These are phyloP conservation scores for Motacilla tschutschensis DNA, from an alignment of 2,113 vertebrate genomes.

Conservation along the genomic window DNA sequence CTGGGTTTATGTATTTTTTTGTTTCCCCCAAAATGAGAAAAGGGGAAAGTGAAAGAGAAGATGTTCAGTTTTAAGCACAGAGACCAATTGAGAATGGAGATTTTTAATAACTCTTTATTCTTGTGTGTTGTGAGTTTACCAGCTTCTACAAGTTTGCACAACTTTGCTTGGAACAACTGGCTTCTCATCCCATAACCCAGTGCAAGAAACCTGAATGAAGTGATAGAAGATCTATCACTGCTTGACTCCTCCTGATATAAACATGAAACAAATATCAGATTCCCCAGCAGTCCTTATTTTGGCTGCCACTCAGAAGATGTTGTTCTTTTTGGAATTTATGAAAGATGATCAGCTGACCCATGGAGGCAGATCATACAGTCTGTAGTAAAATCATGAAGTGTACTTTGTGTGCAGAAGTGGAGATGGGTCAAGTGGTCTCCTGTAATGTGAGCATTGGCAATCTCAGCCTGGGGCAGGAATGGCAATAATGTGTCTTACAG, in stretches of 20 bases:
- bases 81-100: background rate
- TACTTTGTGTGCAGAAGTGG: conserved; percentile 34
- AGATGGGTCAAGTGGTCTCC: conserved; percentile 29
- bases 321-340: conserved; percentile 8
- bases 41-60: background rate
- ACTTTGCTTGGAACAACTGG: background rate
- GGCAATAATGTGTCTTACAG: conserved; percentile 17
- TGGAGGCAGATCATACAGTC: background rate
- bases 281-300: conserved; percentile 14
- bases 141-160: background rate
- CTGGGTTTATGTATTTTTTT: background rate
- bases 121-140: background rate
- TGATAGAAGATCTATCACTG: background rate
- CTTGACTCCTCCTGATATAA: background rate
- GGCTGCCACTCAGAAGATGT: conserved; percentile 10
- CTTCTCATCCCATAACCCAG: background rate
- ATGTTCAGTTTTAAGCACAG: background rate
- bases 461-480: conserved; percentile 3
- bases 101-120: background rate
- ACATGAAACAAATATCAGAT: conserved; percentile 9
- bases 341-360: conserved; percentile 7
- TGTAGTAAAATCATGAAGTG: conserved; percentile 47
- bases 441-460: conserved; percentile 12
- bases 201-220: conserved; percentile 7
- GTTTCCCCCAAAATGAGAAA: background rate